Base-by-base conservation (phyloP, 1,140 invertebrate genomes). In the Drosophila pallidifrons region DNA sequence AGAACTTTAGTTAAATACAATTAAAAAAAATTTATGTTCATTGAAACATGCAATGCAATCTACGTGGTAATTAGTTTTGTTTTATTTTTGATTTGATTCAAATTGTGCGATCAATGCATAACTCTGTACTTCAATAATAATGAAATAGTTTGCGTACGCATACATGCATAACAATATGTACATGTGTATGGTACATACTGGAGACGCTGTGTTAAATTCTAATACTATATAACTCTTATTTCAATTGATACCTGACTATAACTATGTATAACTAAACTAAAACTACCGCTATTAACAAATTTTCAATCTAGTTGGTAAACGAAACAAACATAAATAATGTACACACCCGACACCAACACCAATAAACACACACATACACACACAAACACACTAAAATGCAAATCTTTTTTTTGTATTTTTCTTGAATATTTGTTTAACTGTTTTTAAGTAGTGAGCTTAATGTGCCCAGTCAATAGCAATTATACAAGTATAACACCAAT, bases 171-270 rank as follows among this genome's bases (percentile, higher is more conserved):
- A 0, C 20, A 25, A 8, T 32, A 32, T 32, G 30, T 32, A 32
- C 30, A 8, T 32, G 30, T 32, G 30, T 10, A 20, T 32, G 28
- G 46, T 60, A 54, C 38, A 45, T 61, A 64, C 45, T 52, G 30
- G 35, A 55, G 51, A 32, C 51, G 15, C 68, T 81, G 79, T 81
- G 78, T 82, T 81, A 72, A 81, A 55, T 76, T 82, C 58, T 79
- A 79, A 66, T 52, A 45, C 61, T 65, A 69, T 65, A 60, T 60
- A 65, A 63, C 64, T 82, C 67, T 79, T 63, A 75, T 72, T 87
- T 87, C 77, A 80, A 88, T 88, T 88, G 83, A 87, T 87, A 87
- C 83, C 83, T 87, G 83, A 88, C 79, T 87, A 82, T 82, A 82
- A 79, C 71, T 75, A 79, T 64, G 58, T 71, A 72, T 75, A 72